Base-by-base conservation (phyloP, 2,797 vertebrate species). In the Limnodromus scolopaceus region DNA sequence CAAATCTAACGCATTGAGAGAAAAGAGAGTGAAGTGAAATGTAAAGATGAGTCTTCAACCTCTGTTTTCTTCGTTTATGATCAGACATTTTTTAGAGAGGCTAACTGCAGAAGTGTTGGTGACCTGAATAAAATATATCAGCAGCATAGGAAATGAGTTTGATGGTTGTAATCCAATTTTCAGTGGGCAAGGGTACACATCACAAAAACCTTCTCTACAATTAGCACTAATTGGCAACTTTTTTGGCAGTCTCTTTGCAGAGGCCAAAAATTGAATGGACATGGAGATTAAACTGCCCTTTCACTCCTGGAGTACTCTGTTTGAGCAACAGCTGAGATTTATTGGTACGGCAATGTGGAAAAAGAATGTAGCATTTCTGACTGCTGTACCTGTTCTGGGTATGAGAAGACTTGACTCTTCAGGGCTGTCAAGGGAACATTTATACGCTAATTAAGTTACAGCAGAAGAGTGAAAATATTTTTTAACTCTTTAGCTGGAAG, bases 191-290 rank as follows among this genome's bases (percentile, higher is more conserved):
- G 76, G 75, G 69, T 66, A 76, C 86, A 93, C 93, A 96, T 89
- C 96, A 97, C 96, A 96, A 94, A 96, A 97, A 71, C 82, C 51
- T 90, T 85, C 93, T 87, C 83, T 63, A 96, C 97, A 96, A 97
- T 97, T 97, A 97, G 83, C 80, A 95, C 97, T 97, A 97, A 97
- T 97, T 97, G 97, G 95, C 94, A 97, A 97, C 96, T 94, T 96
- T 95, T 97, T 97, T 97, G 97, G 96, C 96, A 96, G 84, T 81
- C 92, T 92, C 71, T 95, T 93, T 91, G 89, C 68, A 87, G 82
- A 93, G 83, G 91, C 93, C 69, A 89, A 95, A 95, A 94, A 75
- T 49, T 91, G 93, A 95, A 93, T 85, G 80, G 93, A 87, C 83
- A 91, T 53, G 77, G 89, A 95, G 87, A 95, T 91, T 82, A 84